Conservation (phyloP, 2,888 invertebrate species). For the Philopedon plagiatum region DNA sequence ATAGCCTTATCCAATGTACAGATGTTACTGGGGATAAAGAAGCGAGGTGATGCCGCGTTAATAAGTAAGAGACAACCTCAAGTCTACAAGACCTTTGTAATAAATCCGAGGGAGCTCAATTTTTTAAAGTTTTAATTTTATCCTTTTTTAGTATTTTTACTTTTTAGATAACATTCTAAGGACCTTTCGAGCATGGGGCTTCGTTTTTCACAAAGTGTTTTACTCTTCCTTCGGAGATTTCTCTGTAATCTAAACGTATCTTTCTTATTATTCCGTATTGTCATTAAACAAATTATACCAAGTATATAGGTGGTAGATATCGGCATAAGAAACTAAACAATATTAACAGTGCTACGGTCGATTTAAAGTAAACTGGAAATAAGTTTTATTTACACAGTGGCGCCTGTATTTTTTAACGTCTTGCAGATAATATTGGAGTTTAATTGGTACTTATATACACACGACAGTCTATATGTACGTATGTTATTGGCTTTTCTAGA, state of each 20-base stretch:
- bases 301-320: constrained; percentile 16
- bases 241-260: background rate
- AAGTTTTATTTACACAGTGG: constrained; percentile 37
- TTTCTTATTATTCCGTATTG: background rate
- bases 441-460: constrained; percentile 35
- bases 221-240: too few relatives aligned
- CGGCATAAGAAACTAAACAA: constrained; percentile 24
- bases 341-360: constrained; percentile 15
- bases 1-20: too few relatives aligned
- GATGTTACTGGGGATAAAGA: too few relatives aligned
- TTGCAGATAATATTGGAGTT: constrained; percentile 33
- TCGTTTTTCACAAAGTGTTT: too few relatives aligned
- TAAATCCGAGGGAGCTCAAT: too few relatives aligned
- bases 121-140: too few relatives aligned
- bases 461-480: constrained; percentile 29
- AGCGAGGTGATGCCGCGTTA: too few relatives aligned
- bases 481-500: constrained; percentile 35
- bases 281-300: constrained; percentile 4
- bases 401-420: constrained; percentile 36
- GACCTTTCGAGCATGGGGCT: too few relatives aligned
- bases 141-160: too few relatives aligned
- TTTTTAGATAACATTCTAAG: too few relatives aligned
- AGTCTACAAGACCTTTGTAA: too few relatives aligned
- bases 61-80: too few relatives aligned
- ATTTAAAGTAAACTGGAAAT: constrained; percentile 35